Percentiles rank a stretch among this genome's conserved stretches.
phyloP scores from a whole-genome alignment of 2,888 invertebrate species.

The Dryocosmus kuriphilus region DNA sequence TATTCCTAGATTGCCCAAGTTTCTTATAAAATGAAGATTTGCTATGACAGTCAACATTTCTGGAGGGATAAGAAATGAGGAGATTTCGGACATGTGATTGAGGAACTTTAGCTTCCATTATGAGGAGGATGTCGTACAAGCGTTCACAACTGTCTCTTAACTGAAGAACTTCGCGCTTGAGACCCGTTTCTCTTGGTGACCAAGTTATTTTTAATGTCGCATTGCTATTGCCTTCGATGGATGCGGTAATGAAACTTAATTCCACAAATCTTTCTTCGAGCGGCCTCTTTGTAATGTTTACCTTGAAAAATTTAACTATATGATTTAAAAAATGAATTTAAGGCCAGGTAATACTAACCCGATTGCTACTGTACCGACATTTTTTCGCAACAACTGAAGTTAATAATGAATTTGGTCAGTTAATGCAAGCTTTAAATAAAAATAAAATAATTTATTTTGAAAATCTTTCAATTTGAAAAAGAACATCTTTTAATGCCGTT shows the following conservation, averaged over 20 bases:
- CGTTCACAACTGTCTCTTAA: constrained; percentile 82
- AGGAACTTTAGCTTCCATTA: constrained; percentile 52
- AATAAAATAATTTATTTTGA: background rate
- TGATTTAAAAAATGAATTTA: no score
- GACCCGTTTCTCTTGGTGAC: constrained; percentile 81
- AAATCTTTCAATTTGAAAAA: no score
- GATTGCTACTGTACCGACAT: no score
- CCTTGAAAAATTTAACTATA: no score
- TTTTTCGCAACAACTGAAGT: no score
- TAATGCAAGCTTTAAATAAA: background rate
- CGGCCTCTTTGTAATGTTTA: constrained; percentile 79
- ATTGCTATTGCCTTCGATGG: constrained; percentile 80
- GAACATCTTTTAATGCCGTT: no score
- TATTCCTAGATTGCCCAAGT: constrained; percentile 39
- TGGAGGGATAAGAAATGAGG: constrained; percentile 1
- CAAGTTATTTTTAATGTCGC: constrained; percentile 82
- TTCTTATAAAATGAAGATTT: background rate
- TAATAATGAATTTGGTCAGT: background rate
- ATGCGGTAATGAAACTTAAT: constrained; percentile 80
- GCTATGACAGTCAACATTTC: background rate
- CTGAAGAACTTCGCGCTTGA: constrained; percentile 82
- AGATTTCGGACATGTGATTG: constrained; percentile 42
- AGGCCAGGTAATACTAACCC: no score
- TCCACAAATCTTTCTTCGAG: constrained; percentile 80
- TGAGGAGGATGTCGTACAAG: constrained; percentile 82